Conservation (phyloP, 2,113 vertebrate species). For the Oophaga pumilio region DNA sequence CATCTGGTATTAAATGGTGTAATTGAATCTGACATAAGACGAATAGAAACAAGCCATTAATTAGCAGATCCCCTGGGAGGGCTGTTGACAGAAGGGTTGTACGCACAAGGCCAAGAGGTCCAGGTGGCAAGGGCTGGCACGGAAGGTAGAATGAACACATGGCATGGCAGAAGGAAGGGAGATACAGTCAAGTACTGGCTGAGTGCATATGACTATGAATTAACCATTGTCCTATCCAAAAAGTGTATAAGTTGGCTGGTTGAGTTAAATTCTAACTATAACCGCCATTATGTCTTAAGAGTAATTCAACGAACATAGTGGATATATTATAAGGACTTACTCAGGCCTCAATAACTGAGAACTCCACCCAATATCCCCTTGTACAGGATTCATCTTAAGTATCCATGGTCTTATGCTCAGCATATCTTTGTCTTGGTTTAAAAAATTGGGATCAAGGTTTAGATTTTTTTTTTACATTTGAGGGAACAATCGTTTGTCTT, state of each 20-base stretch:
- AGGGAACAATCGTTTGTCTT: constrained; percentile 3
- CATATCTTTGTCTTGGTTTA: not conserved
- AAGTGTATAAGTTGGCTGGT: not conserved
- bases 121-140: constrained; percentile 73
- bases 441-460: not conserved
- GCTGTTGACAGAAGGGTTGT: constrained; percentile 72
- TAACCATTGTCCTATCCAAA: constrained; percentile 10
- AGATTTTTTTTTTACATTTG: not conserved
- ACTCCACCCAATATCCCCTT: not conserved
- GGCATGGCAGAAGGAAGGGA: constrained; percentile 68
- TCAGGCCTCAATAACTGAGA: not conserved
- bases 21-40: constrained; percentile 80
- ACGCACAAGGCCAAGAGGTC: constrained; percentile 72
- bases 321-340: not conserved
- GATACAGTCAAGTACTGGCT: constrained; percentile 25
- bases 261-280: not conserved
- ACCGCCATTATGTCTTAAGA: too few relatives aligned
- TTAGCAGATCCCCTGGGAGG: constrained; percentile 80
- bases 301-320: too few relatives aligned
- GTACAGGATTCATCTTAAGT: too few relatives aligned
- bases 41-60: constrained; percentile 79
- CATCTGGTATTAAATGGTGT: constrained; percentile 66
- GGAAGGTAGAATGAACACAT: constrained; percentile 65
- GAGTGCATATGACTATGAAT: constrained; percentile 28
- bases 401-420: not conserved